Conservation (phyloP, 1,140 invertebrate species). For the Cecropterus lyciades region DNA sequence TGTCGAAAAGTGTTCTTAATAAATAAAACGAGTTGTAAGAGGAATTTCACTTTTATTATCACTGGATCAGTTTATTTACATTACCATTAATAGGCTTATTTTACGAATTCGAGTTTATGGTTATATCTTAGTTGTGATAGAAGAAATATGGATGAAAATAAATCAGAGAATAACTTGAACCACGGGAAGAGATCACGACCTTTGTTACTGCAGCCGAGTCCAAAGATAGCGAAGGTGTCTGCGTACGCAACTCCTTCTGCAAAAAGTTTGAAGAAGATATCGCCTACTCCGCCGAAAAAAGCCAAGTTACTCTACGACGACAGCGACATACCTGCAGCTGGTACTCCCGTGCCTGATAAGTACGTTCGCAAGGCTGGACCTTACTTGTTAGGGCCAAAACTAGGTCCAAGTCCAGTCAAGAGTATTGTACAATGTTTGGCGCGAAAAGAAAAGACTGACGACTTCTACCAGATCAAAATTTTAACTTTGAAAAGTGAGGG, state of each 20-base stretch:
- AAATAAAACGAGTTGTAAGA: not conserved
- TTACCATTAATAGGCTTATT: not conserved
- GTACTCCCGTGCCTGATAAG: conserved; percentile 77
- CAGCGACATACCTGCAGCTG: conserved; percentile 68
- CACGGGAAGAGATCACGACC: conserved; percentile 77
- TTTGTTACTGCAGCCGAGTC: conserved; percentile 72
- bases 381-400: conserved; percentile 89
- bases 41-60: conserved; percentile 2
- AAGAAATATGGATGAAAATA: conserved; percentile 71
- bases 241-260: conserved; percentile 63
- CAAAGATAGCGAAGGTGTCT: conserved; percentile 68
- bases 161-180: conserved; percentile 65
- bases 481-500: conserved; percentile 84
- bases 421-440: conserved; percentile 93
- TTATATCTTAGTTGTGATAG: not conserved
- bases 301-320: conserved; percentile 61
- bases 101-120: not conserved
- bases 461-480: conserved; percentile 92
- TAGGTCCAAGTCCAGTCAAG: conserved; percentile 91
- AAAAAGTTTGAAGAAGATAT: conserved; percentile 65
- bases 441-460: conserved; percentile 89
- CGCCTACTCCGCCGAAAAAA: conserved; percentile 53
- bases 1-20: not conserved
- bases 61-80: not conserved
- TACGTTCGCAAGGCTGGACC: conserved; percentile 86